These are phyloP conservation scores for Alaudala cheleensis DNA, from an alignment of 2,113 vertebrate species.

Conservation along the genomic window DNA sequence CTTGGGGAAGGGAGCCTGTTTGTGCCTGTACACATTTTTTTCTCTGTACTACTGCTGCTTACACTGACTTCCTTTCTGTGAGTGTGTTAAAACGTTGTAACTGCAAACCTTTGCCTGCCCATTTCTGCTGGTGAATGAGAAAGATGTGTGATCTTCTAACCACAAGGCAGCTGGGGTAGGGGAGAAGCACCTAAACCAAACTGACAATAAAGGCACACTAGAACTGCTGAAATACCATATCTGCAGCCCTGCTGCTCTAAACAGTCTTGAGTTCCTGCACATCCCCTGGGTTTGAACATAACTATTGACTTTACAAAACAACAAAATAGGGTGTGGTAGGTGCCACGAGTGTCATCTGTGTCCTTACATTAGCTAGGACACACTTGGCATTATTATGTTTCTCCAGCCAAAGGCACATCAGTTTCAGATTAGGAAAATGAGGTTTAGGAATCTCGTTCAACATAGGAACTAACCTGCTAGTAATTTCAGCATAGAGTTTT, in stretches of 20 bases:
- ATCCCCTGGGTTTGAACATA: conserved; percentile 59
- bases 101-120: not conserved
- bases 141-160: not conserved
- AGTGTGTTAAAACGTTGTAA: too few species aligned
- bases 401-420: not conserved
- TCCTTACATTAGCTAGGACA: not conserved
- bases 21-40: fast-evolving
- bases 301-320: conserved; percentile 57
- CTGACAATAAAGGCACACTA: not conserved
- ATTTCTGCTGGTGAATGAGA: not conserved
- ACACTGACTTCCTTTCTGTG: not conserved
- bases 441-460: not conserved
- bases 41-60: not conserved
- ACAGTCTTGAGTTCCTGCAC: conserved; percentile 71
- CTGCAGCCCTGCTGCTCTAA: conserved; percentile 66
- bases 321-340: not conserved
- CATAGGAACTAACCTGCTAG: fast-evolving
- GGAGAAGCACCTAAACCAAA: not conserved
- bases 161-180: not conserved
- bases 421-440: not conserved
- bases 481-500: not conserved
- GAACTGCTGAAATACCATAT: not conserved
- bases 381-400: not conserved
- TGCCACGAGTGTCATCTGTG: not conserved
- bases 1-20: not conserved